Percentiles rank a stretch among this genome's conserved stretches.
Conservation (phyloP, 2,888 invertebrate species). For the Drosophila maculinotata region DNA sequence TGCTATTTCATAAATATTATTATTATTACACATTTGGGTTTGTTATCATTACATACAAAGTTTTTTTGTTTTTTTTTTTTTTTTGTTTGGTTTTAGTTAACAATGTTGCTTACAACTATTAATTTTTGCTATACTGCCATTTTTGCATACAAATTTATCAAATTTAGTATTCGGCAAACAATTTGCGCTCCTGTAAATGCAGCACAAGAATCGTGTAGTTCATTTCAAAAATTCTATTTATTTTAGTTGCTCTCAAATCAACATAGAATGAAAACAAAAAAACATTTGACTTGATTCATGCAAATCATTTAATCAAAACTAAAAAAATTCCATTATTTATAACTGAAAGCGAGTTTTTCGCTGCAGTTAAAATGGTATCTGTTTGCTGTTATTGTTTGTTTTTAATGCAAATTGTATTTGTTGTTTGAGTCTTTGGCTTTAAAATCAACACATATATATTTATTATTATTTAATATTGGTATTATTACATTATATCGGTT, state of each 20-base stretch:
- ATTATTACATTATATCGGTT: slow-evolving; percentile 40
- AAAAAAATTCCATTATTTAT: slow-evolving; percentile 43
- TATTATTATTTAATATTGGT: slow-evolving; percentile 48
- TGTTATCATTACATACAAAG: slow-evolving; percentile 66
- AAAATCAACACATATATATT: slow-evolving; percentile 66
- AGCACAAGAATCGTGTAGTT: slow-evolving; percentile 51
- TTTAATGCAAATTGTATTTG: slow-evolving; percentile 45
- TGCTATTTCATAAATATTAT: slow-evolving; percentile 64
- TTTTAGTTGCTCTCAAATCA: slow-evolving; percentile 36
- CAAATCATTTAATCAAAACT: slow-evolving; percentile 42
- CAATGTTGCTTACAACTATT: slow-evolving; percentile 69
- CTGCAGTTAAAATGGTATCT: slow-evolving; percentile 30
- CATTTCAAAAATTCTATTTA: slow-evolving; percentile 30
- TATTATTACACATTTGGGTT: slow-evolving; percentile 50
- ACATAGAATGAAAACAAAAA: slow-evolving; percentile 35
- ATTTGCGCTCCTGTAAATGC: slow-evolving; percentile 54
- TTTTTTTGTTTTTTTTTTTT: slow-evolving; percentile 26
- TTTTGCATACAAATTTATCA: slow-evolving; percentile 55
- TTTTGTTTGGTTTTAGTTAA: slow-evolving; percentile 57
- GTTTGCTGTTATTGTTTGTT: slow-evolving; percentile 43
- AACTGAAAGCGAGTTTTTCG: neutral
- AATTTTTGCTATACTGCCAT: slow-evolving; percentile 51
- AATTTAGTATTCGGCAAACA: slow-evolving; percentile 56
- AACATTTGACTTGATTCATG: slow-evolving; percentile 19
- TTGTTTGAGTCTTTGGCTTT: slow-evolving; percentile 78